Conservation (phyloP, 2,888 invertebrate species). For the Keiferia lycopersicella region DNA sequence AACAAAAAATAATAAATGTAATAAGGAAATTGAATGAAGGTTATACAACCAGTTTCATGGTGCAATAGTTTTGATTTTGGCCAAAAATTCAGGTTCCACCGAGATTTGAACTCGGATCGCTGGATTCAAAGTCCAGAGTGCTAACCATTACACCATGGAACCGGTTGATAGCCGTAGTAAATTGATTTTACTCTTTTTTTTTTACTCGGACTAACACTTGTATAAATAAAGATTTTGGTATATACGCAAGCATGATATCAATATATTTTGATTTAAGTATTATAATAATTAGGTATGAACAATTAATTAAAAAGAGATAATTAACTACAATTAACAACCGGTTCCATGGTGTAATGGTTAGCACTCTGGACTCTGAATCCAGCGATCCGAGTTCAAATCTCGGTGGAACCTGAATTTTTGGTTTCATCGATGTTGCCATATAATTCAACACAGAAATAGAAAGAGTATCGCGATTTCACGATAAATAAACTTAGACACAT, state of each 20-base stretch:
- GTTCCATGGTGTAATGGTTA: conserved; percentile 84
- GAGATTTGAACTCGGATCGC: conserved; percentile 93
- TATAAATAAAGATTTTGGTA: too few relatives aligned
- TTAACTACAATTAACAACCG: conserved; percentile 33
- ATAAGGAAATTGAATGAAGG: too few relatives aligned
- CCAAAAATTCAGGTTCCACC: conserved; percentile 83
- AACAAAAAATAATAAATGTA: too few relatives aligned
- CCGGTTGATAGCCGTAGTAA: conserved; percentile 53
- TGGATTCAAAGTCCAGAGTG: conserved; percentile 92
- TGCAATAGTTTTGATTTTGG: too few relatives aligned
- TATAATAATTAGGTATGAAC: background rate
- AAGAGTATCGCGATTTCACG: too few relatives aligned
- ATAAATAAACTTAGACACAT: too few relatives aligned
- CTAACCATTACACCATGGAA: conserved; percentile 91
- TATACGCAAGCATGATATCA: too few relatives aligned
- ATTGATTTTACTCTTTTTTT: conserved; percentile 28
- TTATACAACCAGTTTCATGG: too few relatives aligned
- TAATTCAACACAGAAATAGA: too few relatives aligned
- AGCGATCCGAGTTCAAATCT: conserved; percentile 92
- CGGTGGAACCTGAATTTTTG: conserved; percentile 84
- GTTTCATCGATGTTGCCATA: too few relatives aligned
- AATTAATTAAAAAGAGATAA: background rate
- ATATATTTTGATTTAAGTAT: too few relatives aligned
- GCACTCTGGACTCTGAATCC: conserved; percentile 86
- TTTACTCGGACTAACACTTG: too few relatives aligned